A percentile compares a stretch with the other conserved stretches of the same genome.
Conservation (phyloP, 2,797 vertebrate genomes). For the Mormyrus proboscirostris region DNA sequence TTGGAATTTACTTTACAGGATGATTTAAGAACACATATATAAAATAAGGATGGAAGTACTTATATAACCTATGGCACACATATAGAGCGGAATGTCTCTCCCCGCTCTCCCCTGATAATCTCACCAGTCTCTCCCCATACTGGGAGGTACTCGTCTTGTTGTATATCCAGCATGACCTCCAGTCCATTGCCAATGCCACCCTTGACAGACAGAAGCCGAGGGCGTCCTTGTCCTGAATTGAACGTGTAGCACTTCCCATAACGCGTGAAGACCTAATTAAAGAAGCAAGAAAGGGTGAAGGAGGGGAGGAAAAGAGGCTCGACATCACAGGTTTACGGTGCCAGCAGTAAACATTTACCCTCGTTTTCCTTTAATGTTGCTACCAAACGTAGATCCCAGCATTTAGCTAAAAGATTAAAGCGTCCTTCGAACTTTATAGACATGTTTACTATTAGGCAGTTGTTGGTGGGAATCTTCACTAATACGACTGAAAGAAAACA, state of each 20-base stretch:
- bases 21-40: not conserved
- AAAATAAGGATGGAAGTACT: slow-evolving; percentile 15
- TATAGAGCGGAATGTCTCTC: not conserved
- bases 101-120: slow-evolving; percentile 7
- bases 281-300: slow-evolving; percentile 21
- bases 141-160: slow-evolving; percentile 93
- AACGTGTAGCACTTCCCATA: slow-evolving; percentile 98
- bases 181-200: slow-evolving; percentile 94
- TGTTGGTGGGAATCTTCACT: not conserved
- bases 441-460: not conserved
- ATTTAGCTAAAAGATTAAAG: not conserved
- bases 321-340: not conserved
- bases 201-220: slow-evolving; percentile 81
- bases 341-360: not conserved
- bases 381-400: not conserved
- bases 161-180: slow-evolving; percentile 97
- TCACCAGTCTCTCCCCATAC: slow-evolving; percentile 96
- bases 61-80: not conserved
- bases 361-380: not conserved
- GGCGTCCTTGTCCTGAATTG: slow-evolving; percentile 74
- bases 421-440: not conserved
- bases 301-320: not conserved
- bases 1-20: not conserved
- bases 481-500: not conserved
- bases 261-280: slow-evolving; percentile 79